Conservation (phyloP, 2,888 invertebrate species). For the Parnassius glacialis region DNA sequence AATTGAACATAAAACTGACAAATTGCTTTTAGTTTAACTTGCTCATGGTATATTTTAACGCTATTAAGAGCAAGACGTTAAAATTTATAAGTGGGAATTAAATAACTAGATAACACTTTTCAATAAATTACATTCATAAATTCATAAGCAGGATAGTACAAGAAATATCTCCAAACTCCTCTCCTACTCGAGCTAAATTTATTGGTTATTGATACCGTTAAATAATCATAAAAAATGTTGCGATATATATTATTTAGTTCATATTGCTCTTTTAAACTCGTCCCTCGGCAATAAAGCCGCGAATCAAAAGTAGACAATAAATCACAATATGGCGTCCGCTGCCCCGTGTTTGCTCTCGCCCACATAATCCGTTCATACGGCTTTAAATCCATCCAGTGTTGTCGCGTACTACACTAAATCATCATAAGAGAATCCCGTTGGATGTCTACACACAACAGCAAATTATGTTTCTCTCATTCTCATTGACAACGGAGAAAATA, state of each 20-base stretch:
- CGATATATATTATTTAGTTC: conserved; percentile 14
- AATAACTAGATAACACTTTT: too few species aligned
- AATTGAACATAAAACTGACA: too few species aligned
- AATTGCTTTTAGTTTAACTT: too few species aligned
- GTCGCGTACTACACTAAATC: conserved; percentile 75
- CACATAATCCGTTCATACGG: conserved; percentile 80
- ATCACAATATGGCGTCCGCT: conserved; percentile 77
- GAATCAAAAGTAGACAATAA: conserved; percentile 77
- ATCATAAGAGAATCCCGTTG: conserved; percentile 77
- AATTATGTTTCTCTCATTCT: conserved; percentile 33
- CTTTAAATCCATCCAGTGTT: conserved; percentile 78
- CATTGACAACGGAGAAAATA: conserved; percentile 33
- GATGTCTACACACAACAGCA: conserved; percentile 37
- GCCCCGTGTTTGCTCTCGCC: conserved; percentile 80
- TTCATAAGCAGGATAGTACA: too few species aligned
- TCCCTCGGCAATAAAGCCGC: conserved; percentile 69
- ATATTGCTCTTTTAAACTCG: conserved; percentile 45
- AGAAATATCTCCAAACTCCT: too few species aligned
- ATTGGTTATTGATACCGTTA: neutral
- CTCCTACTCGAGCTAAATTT: neutral
- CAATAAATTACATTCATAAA: too few species aligned
- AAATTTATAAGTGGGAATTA: too few species aligned
- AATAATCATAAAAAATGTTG: neutral
- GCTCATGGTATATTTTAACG: too few species aligned
- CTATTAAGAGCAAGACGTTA: too few species aligned